Evolutionary conservation across 2,888 invertebrate genomes (phyloP).

Genomic region (Agrotis exclamationis): DNA sequence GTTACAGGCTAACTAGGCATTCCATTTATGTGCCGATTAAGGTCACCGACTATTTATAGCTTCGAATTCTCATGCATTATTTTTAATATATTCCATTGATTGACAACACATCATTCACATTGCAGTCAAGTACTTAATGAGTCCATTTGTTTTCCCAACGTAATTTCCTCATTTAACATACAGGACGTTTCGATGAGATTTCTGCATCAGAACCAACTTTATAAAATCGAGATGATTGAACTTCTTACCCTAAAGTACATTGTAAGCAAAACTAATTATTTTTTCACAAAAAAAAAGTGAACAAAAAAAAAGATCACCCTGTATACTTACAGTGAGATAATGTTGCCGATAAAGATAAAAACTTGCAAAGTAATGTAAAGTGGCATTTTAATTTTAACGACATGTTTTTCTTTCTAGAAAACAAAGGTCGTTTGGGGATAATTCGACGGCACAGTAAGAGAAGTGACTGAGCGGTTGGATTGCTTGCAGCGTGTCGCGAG

Average conservation of each 20-base stretch:
- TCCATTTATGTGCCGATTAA: background rate
- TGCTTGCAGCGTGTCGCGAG: no score
- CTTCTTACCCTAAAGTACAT: no score
- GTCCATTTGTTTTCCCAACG: conserved; percentile 31
- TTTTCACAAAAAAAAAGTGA: background rate
- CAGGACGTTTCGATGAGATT: background rate
- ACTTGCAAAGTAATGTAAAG: conserved; percentile 12
- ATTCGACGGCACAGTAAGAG: no score
- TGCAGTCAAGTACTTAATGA: conserved; percentile 24
- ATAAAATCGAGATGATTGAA: background rate
- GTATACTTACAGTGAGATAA: conserved; percentile 8
- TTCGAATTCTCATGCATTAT: background rate
- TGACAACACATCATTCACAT: conserved; percentile 20
- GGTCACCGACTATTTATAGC: conserved; percentile 7
- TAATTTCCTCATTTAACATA: conserved; percentile 18
- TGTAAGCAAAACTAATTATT: background rate
- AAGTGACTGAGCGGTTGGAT: no score
- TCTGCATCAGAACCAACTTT: background rate
- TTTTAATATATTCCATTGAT: conserved; percentile 28
- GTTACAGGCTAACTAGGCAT: background rate
- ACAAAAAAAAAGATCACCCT: background rate
- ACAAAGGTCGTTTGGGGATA: background rate
- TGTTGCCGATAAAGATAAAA: conserved; percentile 16
- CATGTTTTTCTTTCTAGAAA: conserved; percentile 1
- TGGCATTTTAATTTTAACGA: conserved; percentile 12